These are phyloP conservation scores for Hydrochoerus hydrochaeris DNA, from an alignment of 2,113 vertebrate genomes.

Conservation along the genomic window DNA sequence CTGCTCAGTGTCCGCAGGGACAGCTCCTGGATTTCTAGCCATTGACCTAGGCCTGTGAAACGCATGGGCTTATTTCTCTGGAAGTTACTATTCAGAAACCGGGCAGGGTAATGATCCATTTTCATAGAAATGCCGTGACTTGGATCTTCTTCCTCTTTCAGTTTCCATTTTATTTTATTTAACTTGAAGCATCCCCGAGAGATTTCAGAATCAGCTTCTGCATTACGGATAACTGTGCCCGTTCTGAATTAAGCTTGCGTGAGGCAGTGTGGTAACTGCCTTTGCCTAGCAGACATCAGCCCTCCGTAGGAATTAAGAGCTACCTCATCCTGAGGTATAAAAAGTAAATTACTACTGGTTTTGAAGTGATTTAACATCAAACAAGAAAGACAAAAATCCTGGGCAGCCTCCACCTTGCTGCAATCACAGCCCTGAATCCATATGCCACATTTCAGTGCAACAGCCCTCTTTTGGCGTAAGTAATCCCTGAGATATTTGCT, in stretches of 20 bases:
- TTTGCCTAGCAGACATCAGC: background rate
- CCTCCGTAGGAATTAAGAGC: background rate
- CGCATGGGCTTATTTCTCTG: accelerated
- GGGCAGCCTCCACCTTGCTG: background rate
- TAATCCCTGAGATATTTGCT: background rate
- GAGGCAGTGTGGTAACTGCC: background rate
- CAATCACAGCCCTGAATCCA: background rate
- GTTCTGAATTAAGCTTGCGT: background rate
- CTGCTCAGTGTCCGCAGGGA: background rate
- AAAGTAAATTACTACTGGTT: background rate
- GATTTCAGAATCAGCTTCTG: background rate
- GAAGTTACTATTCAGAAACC: background rate
- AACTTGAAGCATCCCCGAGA: background rate
- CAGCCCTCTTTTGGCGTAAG: background rate
- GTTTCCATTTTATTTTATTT: too few species aligned
- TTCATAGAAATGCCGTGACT: too few species aligned
- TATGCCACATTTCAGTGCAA: background rate
- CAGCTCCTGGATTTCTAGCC: background rate
- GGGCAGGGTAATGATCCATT: background rate
- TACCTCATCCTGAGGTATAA: background rate
- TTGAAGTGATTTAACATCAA: background rate
- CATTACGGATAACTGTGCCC: background rate
- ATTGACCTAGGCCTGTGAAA: background rate
- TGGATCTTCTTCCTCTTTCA: too few species aligned
- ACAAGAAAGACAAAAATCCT: background rate